These are phyloP conservation scores for Bombus balteatus DNA, from an alignment of 1,140 invertebrate genomes.

Conservation along the genomic window DNA sequence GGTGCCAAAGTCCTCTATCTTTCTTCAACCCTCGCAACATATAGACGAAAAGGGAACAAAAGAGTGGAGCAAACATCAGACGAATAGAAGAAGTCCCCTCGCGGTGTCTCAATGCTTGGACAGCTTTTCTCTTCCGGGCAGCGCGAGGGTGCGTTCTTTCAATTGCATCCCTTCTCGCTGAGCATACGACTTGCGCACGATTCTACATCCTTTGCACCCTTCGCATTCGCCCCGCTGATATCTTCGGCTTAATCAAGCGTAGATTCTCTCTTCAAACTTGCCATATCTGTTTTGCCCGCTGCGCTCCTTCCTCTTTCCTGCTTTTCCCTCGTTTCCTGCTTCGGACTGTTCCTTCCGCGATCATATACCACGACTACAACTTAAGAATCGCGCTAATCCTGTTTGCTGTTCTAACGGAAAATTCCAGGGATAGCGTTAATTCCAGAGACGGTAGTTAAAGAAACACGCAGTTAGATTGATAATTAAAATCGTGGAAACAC, in stretches of 20 bases:
- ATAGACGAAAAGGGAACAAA: constrained; percentile 27
- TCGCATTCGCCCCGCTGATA: constrained; percentile 52
- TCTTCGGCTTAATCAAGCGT: constrained; percentile 74
- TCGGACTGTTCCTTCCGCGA: not conserved
- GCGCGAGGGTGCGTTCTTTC: not conserved
- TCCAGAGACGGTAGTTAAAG: not conserved
- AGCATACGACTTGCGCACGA: not conserved
- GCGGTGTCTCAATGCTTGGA: constrained; percentile 7
- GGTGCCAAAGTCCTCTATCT: not conserved
- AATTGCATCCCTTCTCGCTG: not conserved
- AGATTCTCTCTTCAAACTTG: not conserved
- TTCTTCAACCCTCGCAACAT: too few species aligned
- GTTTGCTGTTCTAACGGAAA: not conserved
- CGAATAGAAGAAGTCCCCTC: constrained; percentile 16
- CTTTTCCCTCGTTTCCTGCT: not conserved
- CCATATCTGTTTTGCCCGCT: too few species aligned
- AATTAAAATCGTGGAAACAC: not conserved
- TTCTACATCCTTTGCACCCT: too few species aligned
- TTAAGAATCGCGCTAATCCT: not conserved
- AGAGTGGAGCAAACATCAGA: constrained; percentile 35
- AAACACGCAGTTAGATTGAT: not conserved
- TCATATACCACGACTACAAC: not conserved
- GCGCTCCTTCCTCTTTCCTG: not conserved
- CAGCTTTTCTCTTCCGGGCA: constrained; percentile 29
- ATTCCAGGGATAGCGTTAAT: not conserved